Evolutionary conservation across 2,888 invertebrate species (phyloP).

Genomic region (Melanchra persicariae): DNA sequence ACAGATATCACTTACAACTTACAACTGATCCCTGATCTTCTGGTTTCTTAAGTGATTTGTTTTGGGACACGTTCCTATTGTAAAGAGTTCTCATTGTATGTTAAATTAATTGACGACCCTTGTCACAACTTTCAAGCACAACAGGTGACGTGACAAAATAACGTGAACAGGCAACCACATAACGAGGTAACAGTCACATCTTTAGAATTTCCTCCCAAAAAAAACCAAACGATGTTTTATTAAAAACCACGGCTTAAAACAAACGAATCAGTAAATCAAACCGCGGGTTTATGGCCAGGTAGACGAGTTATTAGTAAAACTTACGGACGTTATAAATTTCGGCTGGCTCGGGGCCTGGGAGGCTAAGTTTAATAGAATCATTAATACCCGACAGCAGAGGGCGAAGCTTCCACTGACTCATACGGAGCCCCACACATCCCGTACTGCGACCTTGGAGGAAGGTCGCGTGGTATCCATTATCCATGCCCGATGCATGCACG

Average conservation of each 20-base stretch:
- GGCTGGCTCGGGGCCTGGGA: slow-evolving; percentile 69
- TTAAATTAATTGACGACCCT: slow-evolving; percentile 56
- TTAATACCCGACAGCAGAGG: slow-evolving; percentile 65
- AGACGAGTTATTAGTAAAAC: slow-evolving; percentile 67
- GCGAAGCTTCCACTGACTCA: slow-evolving; percentile 52
- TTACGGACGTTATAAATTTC: slow-evolving; percentile 75
- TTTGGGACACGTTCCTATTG: slow-evolving; percentile 1
- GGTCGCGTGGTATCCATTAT: slow-evolving; percentile 44
- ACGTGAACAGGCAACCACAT: slow-evolving; percentile 33
- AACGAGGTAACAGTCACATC: slow-evolving; percentile 52
- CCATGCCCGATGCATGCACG: slow-evolving; percentile 52
- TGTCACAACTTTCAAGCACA: slow-evolving; percentile 49
- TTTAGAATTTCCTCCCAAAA: slow-evolving; percentile 35
- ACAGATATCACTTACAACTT: slow-evolving; percentile 17
- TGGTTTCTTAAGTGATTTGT: slow-evolving; percentile 4
- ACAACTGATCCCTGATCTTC: too few relatives aligned
- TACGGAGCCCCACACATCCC: slow-evolving; percentile 31
- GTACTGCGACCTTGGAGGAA: slow-evolving; percentile 55
- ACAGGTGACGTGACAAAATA: slow-evolving; percentile 55
- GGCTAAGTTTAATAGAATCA: slow-evolving; percentile 74
- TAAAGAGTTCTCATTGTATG: slow-evolving; percentile 15
- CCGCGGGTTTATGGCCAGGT: slow-evolving; percentile 64
- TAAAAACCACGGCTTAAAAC: slow-evolving; percentile 60
- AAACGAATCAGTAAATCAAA: slow-evolving; percentile 66
- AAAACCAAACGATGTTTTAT: slow-evolving; percentile 29